Conservation (phyloP, 1,140 invertebrate species). For the Pteromalus puparum region DNA sequence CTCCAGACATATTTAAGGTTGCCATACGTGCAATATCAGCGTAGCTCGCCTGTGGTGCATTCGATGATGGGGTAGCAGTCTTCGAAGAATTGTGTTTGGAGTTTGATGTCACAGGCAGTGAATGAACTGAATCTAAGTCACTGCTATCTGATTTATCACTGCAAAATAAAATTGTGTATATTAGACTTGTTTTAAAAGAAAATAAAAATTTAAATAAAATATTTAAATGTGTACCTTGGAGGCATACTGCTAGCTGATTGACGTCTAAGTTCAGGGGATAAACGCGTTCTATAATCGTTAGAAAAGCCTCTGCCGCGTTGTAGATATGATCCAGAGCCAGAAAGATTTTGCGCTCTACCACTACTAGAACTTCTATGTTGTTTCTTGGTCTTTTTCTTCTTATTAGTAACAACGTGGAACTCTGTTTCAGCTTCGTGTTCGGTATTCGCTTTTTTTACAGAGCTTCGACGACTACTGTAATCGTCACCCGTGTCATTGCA, state of each 20-base stretch:
- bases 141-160: constrained; percentile 85
- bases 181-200: neutral
- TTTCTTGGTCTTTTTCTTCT: constrained; percentile 83
- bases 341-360: constrained; percentile 69
- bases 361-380: constrained; percentile 75
- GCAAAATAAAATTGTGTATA: constrained; percentile 30
- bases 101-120: constrained; percentile 80
- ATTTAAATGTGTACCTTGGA: constrained; percentile 64
- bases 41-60: constrained; percentile 82
- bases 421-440: constrained; percentile 75
- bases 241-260: constrained; percentile 74
- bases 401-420: constrained; percentile 84
- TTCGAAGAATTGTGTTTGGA: constrained; percentile 69
- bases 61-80: constrained; percentile 71
- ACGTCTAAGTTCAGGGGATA: constrained; percentile 69
- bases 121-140: constrained; percentile 84
- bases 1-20: constrained; percentile 68
- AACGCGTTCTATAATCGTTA: constrained; percentile 69
- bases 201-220: neutral
- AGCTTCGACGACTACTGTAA: constrained; percentile 67
- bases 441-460: constrained; percentile 68
- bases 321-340: constrained; percentile 68
- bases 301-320: constrained; percentile 68
- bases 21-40: constrained; percentile 83
- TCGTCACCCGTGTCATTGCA: constrained; percentile 72